Base-by-base conservation (phyloP, 2,888 invertebrate species). In the Pilophorus perplexus region DNA sequence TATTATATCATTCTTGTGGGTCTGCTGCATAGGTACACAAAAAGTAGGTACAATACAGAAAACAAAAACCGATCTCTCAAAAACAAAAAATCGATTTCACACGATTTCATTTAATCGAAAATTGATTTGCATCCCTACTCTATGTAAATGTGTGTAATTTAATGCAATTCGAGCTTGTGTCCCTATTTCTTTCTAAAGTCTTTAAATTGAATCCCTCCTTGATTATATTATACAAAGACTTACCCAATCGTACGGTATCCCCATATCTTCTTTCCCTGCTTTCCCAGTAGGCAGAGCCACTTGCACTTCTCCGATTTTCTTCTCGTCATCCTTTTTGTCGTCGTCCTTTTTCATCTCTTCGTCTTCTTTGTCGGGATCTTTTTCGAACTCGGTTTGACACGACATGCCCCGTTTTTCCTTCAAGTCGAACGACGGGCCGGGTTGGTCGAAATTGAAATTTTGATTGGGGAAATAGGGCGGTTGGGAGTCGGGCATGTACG, bases 241-340 rank as follows among this genome's bases (percentile, higher is more conserved):
- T 76, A 83, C 84, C 93, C 93, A 93, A 75, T 93, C 92, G 73
- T 92, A 92, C 0, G 90, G 89, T 76, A 92, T 87, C 71, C 89
- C 89, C 74, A 88, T 88, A 72, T 88, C 89, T 75, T 88, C 87
- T 75, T 85, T 86, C 0, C 80, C 77, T 71, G 33, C 69, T 57
- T 69, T 74, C 70, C 22, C 71, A 57, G 71, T 62, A n/a, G 71
- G 64, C 27, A 69, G 52, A 38, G 70, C 57, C 10, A 60, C 55
- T 10, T 44, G 82, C 82, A 81, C 77, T 0, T 78, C 77, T n/a
- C 82, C 79, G 2, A 81, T 82, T 38, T 82, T 81, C 1, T 79
- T 76, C 38, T 79, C 78, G 3, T 69, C 78, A 55, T 79, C 76
- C 74, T 78, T 80, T 8, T 78, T 73, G 16, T 67, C 65, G 23